Percentiles rank a stretch among this genome's conserved stretches.
Evolutionary conservation across 2,113 vertebrate species (phyloP).

Genomic region (Gasterosteus nipponicus): DNA sequence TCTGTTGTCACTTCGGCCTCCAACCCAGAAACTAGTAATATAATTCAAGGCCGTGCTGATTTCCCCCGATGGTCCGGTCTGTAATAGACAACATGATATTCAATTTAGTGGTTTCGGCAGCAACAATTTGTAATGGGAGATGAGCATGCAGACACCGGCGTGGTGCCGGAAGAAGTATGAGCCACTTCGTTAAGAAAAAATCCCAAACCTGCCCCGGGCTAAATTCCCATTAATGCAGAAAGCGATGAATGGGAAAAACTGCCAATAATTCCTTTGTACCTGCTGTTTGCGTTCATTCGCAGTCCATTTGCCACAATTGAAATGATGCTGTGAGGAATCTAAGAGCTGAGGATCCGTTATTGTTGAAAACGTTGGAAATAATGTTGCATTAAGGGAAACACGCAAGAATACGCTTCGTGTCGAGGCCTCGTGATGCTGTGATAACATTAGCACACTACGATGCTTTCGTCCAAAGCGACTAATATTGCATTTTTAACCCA

Average conservation of each 20-base stretch:
- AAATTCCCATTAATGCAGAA: conserved; percentile 39
- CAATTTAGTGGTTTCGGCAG: conserved; percentile 48
- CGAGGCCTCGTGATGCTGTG: no score
- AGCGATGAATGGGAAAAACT: conserved; percentile 23
- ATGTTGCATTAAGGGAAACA: conserved; percentile 4
- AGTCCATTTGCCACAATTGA: conserved; percentile 10
- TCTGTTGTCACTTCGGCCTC: neutral
- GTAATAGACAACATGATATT: conserved; percentile 37
- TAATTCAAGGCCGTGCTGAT: conserved; percentile 27
- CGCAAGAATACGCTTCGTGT: no score
- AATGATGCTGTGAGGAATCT: conserved; percentile 17
- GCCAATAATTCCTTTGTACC: conserved; percentile 33
- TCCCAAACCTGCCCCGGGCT: conserved; percentile 35
- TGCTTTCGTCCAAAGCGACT: no score
- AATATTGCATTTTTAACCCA: no score
- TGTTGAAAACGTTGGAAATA: neutral
- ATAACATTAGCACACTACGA: no score
- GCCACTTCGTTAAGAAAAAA: conserved; percentile 50
- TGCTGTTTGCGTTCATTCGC: conserved; percentile 21
- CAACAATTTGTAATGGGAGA: conserved; percentile 51
- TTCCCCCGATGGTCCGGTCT: conserved; percentile 39
- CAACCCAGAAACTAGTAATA: neutral
- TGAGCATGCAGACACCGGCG: conserved; percentile 36
- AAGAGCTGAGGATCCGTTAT: conserved; percentile 1
- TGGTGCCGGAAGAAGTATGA: conserved; percentile 33